Percentiles rank a stretch among this genome's conserved stretches.
These are phyloP conservation scores for Aramus guarauna DNA, from an alignment of 2,113 vertebrate species.

Conservation along the genomic window DNA sequence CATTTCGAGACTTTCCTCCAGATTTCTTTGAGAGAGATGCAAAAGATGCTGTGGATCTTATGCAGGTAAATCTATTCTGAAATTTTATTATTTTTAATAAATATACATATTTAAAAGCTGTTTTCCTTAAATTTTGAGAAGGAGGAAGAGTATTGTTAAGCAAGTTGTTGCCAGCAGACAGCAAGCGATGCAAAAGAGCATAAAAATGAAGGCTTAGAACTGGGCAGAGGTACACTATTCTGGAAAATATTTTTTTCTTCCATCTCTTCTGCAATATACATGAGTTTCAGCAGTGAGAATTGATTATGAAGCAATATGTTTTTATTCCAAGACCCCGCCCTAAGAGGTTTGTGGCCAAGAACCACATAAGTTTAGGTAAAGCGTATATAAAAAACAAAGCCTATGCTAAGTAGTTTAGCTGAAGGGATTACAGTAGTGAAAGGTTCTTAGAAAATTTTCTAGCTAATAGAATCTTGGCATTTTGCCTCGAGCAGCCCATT, in stretches of 20 bases:
- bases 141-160: not conserved
- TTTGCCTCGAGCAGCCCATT: not conserved
- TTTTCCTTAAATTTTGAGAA: not conserved
- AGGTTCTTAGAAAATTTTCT: not conserved
- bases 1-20: slow-evolving; percentile 83
- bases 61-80: slow-evolving; percentile 78
- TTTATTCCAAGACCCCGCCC: not conserved
- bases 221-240: not conserved
- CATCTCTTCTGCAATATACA: not conserved
- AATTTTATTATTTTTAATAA: not conserved
- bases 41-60: slow-evolving; percentile 87
- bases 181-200: not conserved
- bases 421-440: not conserved
- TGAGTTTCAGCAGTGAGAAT: not conserved
- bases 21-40: slow-evolving; percentile 92
- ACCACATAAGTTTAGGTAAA: not conserved
- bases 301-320: not conserved
- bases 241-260: not conserved
- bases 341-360: not conserved
- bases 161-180: not conserved
- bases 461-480: not conserved
- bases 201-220: not conserved
- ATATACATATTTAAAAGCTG: not conserved
- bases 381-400: not conserved
- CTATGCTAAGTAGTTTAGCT: not conserved